Conservation (phyloP, 1,140 invertebrate genomes). For the Whitmania pigra region DNA sequence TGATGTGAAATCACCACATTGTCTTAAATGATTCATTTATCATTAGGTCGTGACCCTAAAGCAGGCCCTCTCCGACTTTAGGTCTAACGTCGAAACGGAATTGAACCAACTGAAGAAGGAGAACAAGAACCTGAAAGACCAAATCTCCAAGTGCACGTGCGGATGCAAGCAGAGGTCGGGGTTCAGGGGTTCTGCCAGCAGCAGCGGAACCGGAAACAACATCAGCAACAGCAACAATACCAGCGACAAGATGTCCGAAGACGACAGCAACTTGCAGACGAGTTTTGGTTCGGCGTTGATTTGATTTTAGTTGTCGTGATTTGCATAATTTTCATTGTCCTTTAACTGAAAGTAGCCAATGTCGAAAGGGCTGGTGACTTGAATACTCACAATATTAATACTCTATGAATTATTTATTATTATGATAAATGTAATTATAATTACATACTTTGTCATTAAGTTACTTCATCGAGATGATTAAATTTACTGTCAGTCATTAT, state of each 20-base stretch:
- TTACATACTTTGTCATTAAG: no score
- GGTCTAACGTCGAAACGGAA: conserved; percentile 11
- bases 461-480: no score
- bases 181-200: background rate
- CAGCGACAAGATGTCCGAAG: conserved; percentile 16
- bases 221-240: conserved; percentile 13
- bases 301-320: no score
- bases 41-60: conserved; percentile 10
- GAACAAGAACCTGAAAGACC: conserved; percentile 13
- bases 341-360: no score
- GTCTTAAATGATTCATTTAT: no score
- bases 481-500: no score
- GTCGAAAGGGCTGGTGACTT: no score
- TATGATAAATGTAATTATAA: no score
- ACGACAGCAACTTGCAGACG: conserved; percentile 17
- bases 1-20: no score
- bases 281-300: conserved; percentile 7
- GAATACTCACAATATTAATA: no score
- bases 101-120: conserved; percentile 16
- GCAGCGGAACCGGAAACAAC: background rate
- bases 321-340: no score
- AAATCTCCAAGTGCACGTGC: conserved; percentile 16
- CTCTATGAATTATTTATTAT: no score
- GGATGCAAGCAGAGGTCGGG: conserved; percentile 7
- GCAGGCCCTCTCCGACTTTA: conserved; percentile 12